phyloP scores from a whole-genome alignment of 1,140 invertebrate genomes.

The Spodoptera frugiperda region DNA sequence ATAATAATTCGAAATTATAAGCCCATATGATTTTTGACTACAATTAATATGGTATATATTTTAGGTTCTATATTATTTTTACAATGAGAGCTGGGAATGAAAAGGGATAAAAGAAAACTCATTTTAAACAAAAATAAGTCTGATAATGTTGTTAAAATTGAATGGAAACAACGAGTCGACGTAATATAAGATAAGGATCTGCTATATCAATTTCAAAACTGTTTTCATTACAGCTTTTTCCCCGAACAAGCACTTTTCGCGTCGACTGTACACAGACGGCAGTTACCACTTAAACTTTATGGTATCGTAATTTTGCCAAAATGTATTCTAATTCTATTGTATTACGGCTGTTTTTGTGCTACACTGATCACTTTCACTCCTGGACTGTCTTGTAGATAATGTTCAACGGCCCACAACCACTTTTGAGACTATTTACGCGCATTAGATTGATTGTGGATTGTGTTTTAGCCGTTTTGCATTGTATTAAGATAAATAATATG shows the following conservation, averaged over 20 bases:
- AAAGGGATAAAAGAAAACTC: slow-evolving; percentile 18
- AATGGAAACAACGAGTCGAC: slow-evolving; percentile 28
- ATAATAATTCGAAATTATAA: no score
- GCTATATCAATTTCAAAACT: slow-evolving; percentile 34
- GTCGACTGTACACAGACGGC: slow-evolving; percentile 56
- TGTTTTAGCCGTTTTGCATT: slow-evolving; percentile 31
- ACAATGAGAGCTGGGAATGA: not conserved
- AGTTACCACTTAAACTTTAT: slow-evolving; percentile 57
- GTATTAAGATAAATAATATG: slow-evolving; percentile 19
- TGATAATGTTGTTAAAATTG: slow-evolving; percentile 30
- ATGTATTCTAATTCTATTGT: slow-evolving; percentile 42
- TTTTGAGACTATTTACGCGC: slow-evolving; percentile 63
- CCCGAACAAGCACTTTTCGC: slow-evolving; percentile 51
- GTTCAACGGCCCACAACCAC: slow-evolving; percentile 55
- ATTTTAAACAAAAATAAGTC: slow-evolving; percentile 29
- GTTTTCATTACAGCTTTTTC: slow-evolving; percentile 40
- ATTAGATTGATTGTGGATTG: slow-evolving; percentile 56
- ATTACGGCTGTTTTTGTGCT: slow-evolving; percentile 49
- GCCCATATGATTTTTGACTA: no score
- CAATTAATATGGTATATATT: no score
- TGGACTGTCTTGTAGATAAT: slow-evolving; percentile 59
- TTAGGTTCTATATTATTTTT: not conserved
- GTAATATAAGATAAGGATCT: slow-evolving; percentile 23
- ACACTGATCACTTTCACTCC: slow-evolving; percentile 46
- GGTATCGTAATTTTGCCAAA: slow-evolving; percentile 38